Conservation (phyloP, 1,140 invertebrate species). For the Polyergus mexicanus region DNA sequence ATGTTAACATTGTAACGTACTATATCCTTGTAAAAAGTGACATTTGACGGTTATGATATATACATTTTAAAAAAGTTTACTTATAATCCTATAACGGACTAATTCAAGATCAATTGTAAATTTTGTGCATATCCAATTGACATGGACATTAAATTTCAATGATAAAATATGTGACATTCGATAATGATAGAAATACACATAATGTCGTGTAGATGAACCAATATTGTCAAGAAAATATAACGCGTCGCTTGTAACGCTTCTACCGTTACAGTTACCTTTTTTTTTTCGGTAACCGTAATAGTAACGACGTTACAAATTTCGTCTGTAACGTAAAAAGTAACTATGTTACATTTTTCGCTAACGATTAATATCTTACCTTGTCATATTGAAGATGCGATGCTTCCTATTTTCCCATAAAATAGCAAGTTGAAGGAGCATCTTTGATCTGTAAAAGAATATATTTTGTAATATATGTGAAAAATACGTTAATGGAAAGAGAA, state of each 20-base stretch:
- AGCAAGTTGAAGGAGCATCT: neutral
- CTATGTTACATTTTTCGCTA: neutral
- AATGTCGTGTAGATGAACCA: neutral
- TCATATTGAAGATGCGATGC: neutral
- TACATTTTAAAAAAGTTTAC: neutral
- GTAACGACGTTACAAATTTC: too few species aligned
- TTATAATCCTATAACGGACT: neutral
- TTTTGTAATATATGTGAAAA: neutral
- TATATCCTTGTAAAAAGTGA: constrained; percentile 73
- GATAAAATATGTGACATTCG: neutral
- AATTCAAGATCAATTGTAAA: neutral
- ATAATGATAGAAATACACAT: neutral
- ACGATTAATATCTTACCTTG: constrained; percentile 44
- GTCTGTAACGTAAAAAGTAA: too few species aligned
- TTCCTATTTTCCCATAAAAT: neutral
- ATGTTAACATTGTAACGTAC: constrained; percentile 76
- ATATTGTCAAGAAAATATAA: too few species aligned
- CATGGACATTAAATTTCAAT: neutral
- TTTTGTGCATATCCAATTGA: neutral
- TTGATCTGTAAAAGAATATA: constrained; percentile 21
- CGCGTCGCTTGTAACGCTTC: too few species aligned
- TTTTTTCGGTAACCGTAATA: neutral
- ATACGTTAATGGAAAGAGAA: too few species aligned
- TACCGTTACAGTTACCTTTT: too few species aligned
- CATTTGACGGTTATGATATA: neutral